Evolutionary conservation across 2,888 invertebrate genomes (phyloP).

Genomic region (Ptychoptera albimana): DNA sequence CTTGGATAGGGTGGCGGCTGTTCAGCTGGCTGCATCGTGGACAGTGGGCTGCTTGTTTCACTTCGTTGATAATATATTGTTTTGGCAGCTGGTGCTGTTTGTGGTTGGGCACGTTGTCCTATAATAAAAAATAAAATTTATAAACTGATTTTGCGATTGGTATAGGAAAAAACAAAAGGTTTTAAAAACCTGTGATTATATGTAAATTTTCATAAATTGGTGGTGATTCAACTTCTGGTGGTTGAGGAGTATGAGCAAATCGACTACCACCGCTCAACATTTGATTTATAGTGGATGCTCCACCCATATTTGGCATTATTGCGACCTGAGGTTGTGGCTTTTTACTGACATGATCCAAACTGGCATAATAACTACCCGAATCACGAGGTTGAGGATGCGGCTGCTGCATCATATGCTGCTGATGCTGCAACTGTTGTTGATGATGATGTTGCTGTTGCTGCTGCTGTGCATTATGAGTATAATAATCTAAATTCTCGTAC

Average conservation of each 20-base stretch:
- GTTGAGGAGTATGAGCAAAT: slow-evolving; percentile 34
- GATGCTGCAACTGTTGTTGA: not conserved
- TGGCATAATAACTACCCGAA: slow-evolving; percentile 26
- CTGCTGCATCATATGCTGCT: not conserved
- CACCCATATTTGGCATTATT: slow-evolving; percentile 34
- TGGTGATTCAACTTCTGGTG: slow-evolving; percentile 32
- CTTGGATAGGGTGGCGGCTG: slow-evolving; percentile 7
- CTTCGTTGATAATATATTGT: slow-evolving; percentile 18
- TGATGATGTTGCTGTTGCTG: not conserved
- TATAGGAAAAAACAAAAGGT: slow-evolving; percentile 14
- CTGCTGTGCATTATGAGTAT: slow-evolving; percentile 35
- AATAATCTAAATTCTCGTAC: slow-evolving; percentile 74
- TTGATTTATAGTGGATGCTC: slow-evolving; percentile 36
- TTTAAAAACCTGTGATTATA: slow-evolving; percentile 30
- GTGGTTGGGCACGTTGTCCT: slow-evolving; percentile 32
- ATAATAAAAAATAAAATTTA: not conserved
- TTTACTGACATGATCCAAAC: slow-evolving; percentile 41
- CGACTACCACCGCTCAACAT: slow-evolving; percentile 23
- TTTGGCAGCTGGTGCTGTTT: slow-evolving; percentile 27
- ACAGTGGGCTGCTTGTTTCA: slow-evolving; percentile 3
- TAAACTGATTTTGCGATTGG: not conserved
- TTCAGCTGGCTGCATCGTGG: slow-evolving; percentile 18
- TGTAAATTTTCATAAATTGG: slow-evolving; percentile 50
- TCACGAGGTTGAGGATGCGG: slow-evolving; percentile 15
- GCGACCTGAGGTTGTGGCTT: slow-evolving; percentile 75